phyloP scores from a whole-genome alignment of 2,888 invertebrate species.

The Oscheius sp. region DNA sequence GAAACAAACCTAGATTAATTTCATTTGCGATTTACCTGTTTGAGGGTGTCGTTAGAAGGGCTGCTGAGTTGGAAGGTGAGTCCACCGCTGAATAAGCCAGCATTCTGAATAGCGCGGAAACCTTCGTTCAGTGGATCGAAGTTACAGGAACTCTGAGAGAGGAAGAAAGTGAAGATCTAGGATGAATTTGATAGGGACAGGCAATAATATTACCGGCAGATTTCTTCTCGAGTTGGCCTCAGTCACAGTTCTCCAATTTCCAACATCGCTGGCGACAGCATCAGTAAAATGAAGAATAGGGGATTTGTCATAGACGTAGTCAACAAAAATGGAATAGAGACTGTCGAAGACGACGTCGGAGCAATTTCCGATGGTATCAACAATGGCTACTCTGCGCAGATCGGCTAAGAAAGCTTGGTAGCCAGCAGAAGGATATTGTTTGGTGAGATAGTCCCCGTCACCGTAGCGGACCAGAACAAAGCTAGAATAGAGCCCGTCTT shows the following conservation, averaged over 20 bases:
- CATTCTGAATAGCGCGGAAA: conserved; percentile 48
- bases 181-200: background rate
- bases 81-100: conserved; percentile 57
- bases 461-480: conserved; percentile 53
- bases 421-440: conserved; percentile 10
- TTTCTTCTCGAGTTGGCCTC: conserved; percentile 57
- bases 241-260: conserved; percentile 55
- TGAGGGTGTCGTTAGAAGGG: background rate
- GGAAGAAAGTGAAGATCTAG: conserved; percentile 55
- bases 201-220: conserved; percentile 42
- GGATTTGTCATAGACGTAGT: conserved; percentile 56
- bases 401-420: conserved; percentile 41
- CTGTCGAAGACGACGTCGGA: conserved; percentile 48
- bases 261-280: conserved; percentile 53
- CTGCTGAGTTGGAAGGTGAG: conserved; percentile 36
- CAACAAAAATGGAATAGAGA: conserved; percentile 43
- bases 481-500: conserved; percentile 46
- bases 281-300: conserved; percentile 66
- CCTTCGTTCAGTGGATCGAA: conserved; percentile 52
- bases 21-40: background rate
- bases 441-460: conserved; percentile 37
- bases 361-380: conserved; percentile 41
- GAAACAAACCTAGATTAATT: background rate
- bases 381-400: conserved; percentile 32
- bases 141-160: conserved; percentile 46